These are phyloP conservation scores for Zhuqinia jingwanae DNA, from an alignment of 2,888 invertebrate species.

Conservation along the genomic window DNA sequence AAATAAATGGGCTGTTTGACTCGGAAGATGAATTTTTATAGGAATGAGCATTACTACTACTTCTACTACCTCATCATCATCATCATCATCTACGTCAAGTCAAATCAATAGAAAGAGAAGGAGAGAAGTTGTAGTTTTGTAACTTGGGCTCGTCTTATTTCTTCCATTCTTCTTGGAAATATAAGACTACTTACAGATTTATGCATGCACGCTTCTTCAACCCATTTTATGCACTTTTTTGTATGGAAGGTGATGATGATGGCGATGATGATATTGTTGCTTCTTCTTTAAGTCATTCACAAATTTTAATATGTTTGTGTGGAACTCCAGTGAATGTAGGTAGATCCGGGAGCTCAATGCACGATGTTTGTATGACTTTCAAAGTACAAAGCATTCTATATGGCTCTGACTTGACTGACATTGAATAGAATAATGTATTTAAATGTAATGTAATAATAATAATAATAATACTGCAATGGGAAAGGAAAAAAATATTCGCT, in stretches of 20 bases:
- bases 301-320: too few species aligned
- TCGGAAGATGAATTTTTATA: slow-evolving; percentile 70
- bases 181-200: not conserved
- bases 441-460: too few species aligned
- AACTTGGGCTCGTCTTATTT: too few species aligned
- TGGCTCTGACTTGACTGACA: slow-evolving; percentile 20
- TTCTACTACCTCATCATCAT: too few species aligned
- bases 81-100: slow-evolving; percentile 29
- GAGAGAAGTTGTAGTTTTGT: too few species aligned
- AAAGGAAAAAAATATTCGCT: not conserved
- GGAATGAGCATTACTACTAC: slow-evolving; percentile 50
- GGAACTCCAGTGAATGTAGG: too few species aligned
- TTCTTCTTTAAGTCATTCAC: slow-evolving; percentile 38
- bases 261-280: too few species aligned
- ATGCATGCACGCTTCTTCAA: slow-evolving; percentile 20
- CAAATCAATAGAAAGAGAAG: not conserved
- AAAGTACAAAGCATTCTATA: slow-evolving; percentile 14
- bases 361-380: slow-evolving; percentile 29
- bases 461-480: too few species aligned
- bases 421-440: slow-evolving; percentile 28
- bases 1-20: slow-evolving; percentile 77
- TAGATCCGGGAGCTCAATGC: not conserved
- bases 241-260: too few species aligned
- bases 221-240: too few species aligned
- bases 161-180: slow-evolving; percentile 5